Evolutionary conservation across 2,888 invertebrate species (phyloP).

Genomic region (Leucophora obtusa): DNA sequence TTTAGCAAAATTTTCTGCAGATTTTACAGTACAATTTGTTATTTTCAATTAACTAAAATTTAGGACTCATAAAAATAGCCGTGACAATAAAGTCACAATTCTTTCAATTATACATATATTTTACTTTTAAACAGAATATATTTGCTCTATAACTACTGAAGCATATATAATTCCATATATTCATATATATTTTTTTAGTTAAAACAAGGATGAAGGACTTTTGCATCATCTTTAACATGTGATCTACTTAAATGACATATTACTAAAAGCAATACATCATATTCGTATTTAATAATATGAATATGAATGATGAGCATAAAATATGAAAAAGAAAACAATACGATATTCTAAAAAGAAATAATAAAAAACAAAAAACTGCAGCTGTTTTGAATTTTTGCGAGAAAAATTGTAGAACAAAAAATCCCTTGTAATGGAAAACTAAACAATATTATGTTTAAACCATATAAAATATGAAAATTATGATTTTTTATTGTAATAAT

Average conservation of each 20-base stretch:
- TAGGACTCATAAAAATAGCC: too few relatives aligned
- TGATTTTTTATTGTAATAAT: conserved; percentile 9
- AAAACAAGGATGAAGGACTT: conserved; percentile 5
- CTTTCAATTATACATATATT: too few relatives aligned
- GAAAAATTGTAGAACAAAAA: background rate
- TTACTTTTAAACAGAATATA: background rate
- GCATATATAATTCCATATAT: background rate
- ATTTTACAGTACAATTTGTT: too few relatives aligned
- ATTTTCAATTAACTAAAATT: too few relatives aligned
- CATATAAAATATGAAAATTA: conserved; percentile 30
- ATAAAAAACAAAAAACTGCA: conserved; percentile 15
- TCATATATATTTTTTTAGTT: background rate
- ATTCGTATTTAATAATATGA: conserved; percentile 20
- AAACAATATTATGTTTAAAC: background rate
- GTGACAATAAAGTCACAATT: too few relatives aligned
- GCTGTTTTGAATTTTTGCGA: conserved; percentile 5
- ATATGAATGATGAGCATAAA: conserved; percentile 28
- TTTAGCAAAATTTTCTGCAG: too few relatives aligned
- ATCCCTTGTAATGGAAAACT: background rate
- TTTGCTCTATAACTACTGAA: background rate
- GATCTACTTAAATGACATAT: conserved; percentile 39
- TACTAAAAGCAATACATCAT: conserved; percentile 33
- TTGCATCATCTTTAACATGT: conserved; percentile 3
- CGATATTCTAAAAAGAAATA: background rate
- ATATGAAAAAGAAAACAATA: conserved; percentile 1